These are phyloP conservation scores for Taurulus bubalis DNA, from an alignment of 2,113 vertebrate genomes.

Conservation along the genomic window DNA sequence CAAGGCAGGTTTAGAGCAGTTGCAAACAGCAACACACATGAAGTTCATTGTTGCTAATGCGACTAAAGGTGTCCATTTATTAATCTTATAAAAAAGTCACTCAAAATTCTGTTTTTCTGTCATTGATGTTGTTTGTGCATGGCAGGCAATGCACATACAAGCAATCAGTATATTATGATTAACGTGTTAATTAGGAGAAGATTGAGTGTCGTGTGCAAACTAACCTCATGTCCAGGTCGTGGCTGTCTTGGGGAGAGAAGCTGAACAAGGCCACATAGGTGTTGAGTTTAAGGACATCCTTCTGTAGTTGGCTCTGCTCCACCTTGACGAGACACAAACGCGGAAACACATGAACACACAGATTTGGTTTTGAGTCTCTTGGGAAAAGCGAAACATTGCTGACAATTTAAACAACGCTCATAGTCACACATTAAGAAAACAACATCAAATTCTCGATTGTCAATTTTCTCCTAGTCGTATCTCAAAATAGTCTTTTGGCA, in stretches of 20 bases:
- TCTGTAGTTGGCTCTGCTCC: conserved; percentile 79
- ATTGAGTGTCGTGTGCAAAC: conserved; percentile 7
- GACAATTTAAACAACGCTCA: conserved; percentile 8
- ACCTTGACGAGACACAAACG: conserved; percentile 58
- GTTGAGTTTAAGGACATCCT: conserved; percentile 88
- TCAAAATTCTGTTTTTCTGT: neutral
- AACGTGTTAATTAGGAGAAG: neutral
- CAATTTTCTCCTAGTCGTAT: neutral
- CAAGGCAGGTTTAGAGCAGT: neutral
- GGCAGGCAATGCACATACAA: neutral
- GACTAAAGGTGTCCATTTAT: neutral
- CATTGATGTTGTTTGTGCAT: neutral
- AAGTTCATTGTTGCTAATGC: neutral
- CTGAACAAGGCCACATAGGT: conserved; percentile 97
- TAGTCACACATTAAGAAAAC: neutral
- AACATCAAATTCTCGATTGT: conserved; percentile 17
- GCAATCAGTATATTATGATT: neutral
- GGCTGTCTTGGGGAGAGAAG: conserved; percentile 92
- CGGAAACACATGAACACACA: conserved; percentile 19
- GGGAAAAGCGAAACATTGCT: neutral
- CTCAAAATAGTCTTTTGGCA: conserved; percentile 52
- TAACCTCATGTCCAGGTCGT: conserved; percentile 97
- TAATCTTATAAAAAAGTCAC: neutral
- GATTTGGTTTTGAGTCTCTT: neutral
- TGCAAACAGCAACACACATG: neutral